A percentile compares a stretch with the other conserved stretches of the same genome.
phyloP scores from a whole-genome alignment of 2,797 vertebrate genomes.

The Coregonus suidteri region DNA sequence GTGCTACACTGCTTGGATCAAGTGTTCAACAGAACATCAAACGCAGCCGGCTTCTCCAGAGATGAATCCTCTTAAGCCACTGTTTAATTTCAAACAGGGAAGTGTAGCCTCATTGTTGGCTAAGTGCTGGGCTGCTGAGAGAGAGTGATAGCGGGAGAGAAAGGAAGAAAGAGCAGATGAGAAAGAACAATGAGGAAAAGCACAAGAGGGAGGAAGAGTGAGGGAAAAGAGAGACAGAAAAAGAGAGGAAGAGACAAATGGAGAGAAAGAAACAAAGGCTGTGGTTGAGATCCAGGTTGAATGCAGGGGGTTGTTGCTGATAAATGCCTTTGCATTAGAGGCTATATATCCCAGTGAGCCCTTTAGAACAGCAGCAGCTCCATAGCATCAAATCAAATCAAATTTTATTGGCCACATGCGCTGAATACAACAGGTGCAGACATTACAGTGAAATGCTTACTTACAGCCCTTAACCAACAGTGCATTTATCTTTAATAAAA shows the following conservation, averaged over 20 bases:
- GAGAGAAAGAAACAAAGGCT: neutral
- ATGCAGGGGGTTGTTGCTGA: neutral
- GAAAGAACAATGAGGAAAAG: too few relatives aligned
- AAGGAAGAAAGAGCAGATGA: too few relatives aligned
- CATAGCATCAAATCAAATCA: too few relatives aligned
- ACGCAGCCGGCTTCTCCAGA: neutral
- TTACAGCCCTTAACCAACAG: too few relatives aligned
- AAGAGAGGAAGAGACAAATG: neutral
- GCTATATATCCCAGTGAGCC: neutral
- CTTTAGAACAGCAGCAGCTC: neutral
- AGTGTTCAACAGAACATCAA: neutral
- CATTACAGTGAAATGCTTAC: too few relatives aligned
- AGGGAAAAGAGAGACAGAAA: neutral
- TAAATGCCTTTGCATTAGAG: neutral
- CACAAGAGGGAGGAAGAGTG: too few relatives aligned
- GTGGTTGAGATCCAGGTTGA: neutral
- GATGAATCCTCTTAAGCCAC: neutral
- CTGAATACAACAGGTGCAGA: too few relatives aligned
- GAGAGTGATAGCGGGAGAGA: neutral
- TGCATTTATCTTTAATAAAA: too few relatives aligned
- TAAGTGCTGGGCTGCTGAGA: neutral
- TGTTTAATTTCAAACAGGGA: neutral
- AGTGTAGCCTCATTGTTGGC: neutral
- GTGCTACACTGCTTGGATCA: neutral
- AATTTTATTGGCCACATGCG: too few relatives aligned